Evolutionary conservation across 2,113 vertebrate species (phyloP).

Genomic region (Macaca nemestrina): DNA sequence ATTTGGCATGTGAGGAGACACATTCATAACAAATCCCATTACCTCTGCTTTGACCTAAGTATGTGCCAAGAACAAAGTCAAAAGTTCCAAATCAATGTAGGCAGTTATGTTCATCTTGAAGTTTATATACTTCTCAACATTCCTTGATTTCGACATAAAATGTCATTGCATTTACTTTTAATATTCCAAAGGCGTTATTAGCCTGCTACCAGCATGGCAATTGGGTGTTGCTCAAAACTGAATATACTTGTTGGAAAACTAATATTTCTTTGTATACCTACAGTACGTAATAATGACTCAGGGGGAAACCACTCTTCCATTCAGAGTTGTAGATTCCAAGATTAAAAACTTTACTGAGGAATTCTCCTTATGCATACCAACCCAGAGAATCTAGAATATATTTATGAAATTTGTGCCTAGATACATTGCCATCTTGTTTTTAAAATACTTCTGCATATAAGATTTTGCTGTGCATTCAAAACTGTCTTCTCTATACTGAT

Average conservation of each 20-base stretch:
- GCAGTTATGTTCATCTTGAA: background rate
- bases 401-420: conserved; percentile 21
- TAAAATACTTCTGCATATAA: background rate
- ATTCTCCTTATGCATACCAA: background rate
- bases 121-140: background rate
- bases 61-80: background rate
- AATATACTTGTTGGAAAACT: background rate
- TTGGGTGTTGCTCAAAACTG: background rate
- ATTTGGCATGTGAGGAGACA: background rate
- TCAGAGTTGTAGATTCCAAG: background rate
- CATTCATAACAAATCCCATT: background rate
- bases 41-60: background rate
- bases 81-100: background rate
- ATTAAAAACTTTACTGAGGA: background rate
- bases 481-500: background rate
- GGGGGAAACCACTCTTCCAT: background rate
- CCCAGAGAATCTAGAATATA: background rate
- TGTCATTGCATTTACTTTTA: background rate
- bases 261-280: background rate
- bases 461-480: background rate
- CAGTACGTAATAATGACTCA: background rate
- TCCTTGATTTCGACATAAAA: background rate
- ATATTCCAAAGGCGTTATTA: background rate
- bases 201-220: background rate
- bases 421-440: background rate